Percentiles rank a stretch among this genome's conserved stretches.
Evolutionary conservation across 2,113 vertebrate genomes (phyloP).

Genomic region (Turnix velox): DNA sequence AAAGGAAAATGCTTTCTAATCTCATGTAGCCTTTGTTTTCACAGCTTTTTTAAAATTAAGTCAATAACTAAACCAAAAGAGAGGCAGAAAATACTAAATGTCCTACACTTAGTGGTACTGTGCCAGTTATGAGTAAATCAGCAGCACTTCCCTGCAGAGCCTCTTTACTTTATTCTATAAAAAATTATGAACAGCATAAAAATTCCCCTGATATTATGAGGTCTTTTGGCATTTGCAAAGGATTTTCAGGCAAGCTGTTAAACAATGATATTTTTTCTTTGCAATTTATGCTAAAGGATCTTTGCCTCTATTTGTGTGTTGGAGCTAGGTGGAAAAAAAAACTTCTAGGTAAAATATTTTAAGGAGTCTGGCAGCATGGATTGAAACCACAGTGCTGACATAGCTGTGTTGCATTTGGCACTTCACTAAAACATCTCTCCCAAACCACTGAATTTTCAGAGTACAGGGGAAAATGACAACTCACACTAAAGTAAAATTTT

Average conservation of each 20-base stretch:
- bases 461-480: background rate
- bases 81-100: background rate
- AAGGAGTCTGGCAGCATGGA: background rate
- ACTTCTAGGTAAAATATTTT: background rate
- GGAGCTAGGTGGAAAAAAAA: background rate
- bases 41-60: background rate
- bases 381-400: background rate
- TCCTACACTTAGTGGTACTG: background rate
- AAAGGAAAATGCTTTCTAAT: background rate
- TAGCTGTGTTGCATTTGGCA: background rate
- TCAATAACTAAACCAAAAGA: background rate
- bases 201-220: background rate
- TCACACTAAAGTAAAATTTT: background rate
- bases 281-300: background rate
- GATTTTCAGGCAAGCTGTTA: background rate
- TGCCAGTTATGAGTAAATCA: background rate
- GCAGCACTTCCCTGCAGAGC: background rate
- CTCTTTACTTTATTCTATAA: background rate
- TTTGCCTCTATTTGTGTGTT: background rate
- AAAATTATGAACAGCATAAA: background rate
- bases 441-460: background rate
- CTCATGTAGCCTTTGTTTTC: background rate
- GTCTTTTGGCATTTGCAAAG: background rate
- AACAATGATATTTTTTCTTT: constrained; percentile 21
- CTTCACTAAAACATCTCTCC: background rate